Evolutionary conservation across 2,797 vertebrate species (phyloP), one percentile per base, ranked within the genome.

Genomic region (Rhinella marina): DNA sequence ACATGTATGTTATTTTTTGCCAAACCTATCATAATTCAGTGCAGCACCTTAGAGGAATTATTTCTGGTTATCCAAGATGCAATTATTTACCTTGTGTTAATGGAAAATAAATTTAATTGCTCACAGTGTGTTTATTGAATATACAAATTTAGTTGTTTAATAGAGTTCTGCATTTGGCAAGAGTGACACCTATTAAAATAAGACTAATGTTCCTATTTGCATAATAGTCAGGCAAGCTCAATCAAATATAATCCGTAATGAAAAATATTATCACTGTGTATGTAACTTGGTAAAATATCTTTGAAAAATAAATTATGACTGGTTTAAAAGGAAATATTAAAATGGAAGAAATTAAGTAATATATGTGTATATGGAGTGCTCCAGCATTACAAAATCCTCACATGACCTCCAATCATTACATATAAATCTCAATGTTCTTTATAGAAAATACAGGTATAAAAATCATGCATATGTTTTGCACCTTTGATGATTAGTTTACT

Each of bases 81-180:
- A 89, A 89, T 89, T 86, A 89, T 89, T 89, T 89, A 89, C 80
- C 84, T 89, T 83, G 73, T 70, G 85, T 89, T 89, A 86, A 86
- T 83, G 62, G 88, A 89, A 86, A 76, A 73, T 78, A n/a, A 64
- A 79, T 89, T 89, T 89, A 79, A 89, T 89, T 89, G 84, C 75
- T 86, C 72, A 87, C 85, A 84, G 88, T 86, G 78, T 89, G 85
- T 89, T 86, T 89, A 87, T 87, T 84, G 85, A 81, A 89, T 86
- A 86, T 87, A 86, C 81, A 84, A 89, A 86, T 89, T 89, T 87
- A 80, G 85, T 70, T 84, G 84, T 84, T 83, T 86, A 89, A 84
- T 89, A 89, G 81, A 84, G 88, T 73, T 73, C 88, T 84, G 81
- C 81, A 73, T 80, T 89, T 52, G 76, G 64, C 83, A 62, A 87